phyloP scores from a whole-genome alignment of 2,888 invertebrate species.

The Coelinius sp. region DNA sequence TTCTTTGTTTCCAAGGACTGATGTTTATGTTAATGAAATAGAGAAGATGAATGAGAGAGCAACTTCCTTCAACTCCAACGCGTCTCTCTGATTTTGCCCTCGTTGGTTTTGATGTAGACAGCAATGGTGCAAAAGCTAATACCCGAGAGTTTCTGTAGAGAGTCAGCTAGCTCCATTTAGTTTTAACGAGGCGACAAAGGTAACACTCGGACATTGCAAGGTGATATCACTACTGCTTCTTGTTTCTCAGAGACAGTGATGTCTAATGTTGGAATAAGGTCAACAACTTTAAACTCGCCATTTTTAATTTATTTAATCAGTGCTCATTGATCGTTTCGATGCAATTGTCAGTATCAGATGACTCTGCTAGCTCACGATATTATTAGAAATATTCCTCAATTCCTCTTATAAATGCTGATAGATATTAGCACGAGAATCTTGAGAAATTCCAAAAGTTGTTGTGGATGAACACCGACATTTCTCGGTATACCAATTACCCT shows the following conservation, averaged over 20 bases:
- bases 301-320: too few species aligned
- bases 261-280: background rate
- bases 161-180: conserved; percentile 49
- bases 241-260: background rate
- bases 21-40: conserved; percentile 27
- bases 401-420: too few species aligned
- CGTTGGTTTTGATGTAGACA: conserved; percentile 21
- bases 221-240: conserved; percentile 30
- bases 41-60: conserved; percentile 35
- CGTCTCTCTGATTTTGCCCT: conserved; percentile 43
- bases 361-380: background rate
- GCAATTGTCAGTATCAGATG: too few species aligned
- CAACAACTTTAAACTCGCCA: too few species aligned
- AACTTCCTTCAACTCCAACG: conserved; percentile 1
- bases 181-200: conserved; percentile 58
- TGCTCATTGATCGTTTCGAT: too few species aligned
- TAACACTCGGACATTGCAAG: conserved; percentile 44
- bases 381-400: background rate
- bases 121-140: conserved; percentile 51
- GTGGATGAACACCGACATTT: conserved; percentile 4
- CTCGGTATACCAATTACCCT: conserved; percentile 11
- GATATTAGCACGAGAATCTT: background rate
- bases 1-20: background rate
- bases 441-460: conserved; percentile 16
- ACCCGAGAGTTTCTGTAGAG: conserved; percentile 37